Percentiles rank a stretch among this genome's conserved stretches.
phyloP scores from a whole-genome alignment of 1,140 invertebrate genomes.

The Limonius californicus region DNA sequence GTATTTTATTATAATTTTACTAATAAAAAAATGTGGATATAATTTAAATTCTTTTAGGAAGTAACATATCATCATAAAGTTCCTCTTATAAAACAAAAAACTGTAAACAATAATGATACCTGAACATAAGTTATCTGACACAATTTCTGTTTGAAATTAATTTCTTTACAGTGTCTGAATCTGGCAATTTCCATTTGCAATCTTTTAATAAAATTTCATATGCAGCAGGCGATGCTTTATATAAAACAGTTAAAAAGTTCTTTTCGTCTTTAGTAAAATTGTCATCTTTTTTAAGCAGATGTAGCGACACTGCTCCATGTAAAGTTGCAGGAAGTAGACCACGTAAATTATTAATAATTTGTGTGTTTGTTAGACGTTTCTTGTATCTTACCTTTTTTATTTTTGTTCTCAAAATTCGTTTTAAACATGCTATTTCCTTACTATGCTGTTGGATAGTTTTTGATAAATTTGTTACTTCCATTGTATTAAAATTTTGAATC shows the following conservation, averaged over 20 bases:
- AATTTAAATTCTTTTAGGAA: no score
- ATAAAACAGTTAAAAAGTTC: conserved; percentile 39
- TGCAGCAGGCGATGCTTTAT: conserved; percentile 35
- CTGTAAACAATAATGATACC: no score
- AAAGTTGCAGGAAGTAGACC: conserved; percentile 28
- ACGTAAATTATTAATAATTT: conserved; percentile 31
- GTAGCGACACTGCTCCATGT: conserved; percentile 27
- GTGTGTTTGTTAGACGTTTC: conserved; percentile 20
- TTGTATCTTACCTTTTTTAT: conserved; percentile 21
- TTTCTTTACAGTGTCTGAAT: conserved; percentile 14
- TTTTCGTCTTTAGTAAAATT: conserved; percentile 36
- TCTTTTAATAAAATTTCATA: conserved; percentile 40
- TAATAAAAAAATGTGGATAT: no score
- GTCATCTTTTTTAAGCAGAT: conserved; percentile 29
- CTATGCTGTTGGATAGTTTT: conserved; percentile 37
- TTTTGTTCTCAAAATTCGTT: conserved; percentile 33
- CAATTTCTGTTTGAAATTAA: not conserved
- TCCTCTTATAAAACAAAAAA: no score
- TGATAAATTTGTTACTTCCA: conserved; percentile 18
- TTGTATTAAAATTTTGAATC: conserved; percentile 5
- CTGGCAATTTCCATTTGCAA: conserved; percentile 41
- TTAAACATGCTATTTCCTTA: conserved; percentile 39
- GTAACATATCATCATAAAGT: no score
- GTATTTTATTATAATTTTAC: no score
- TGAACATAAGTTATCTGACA: not conserved